phyloP scores from a whole-genome alignment of 2,113 vertebrate genomes.

The Coracopsis vasa region DNA sequence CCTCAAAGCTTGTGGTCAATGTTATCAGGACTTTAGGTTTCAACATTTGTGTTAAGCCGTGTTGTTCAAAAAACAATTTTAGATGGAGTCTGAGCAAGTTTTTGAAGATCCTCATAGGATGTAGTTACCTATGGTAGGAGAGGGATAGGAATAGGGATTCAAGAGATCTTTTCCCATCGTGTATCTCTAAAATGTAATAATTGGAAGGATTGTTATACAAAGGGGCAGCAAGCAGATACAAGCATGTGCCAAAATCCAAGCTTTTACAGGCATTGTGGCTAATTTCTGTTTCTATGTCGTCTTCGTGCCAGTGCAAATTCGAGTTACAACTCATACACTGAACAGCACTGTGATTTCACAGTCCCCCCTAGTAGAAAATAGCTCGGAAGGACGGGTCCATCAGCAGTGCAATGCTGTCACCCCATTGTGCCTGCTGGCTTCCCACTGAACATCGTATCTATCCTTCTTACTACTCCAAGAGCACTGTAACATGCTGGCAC shows the following conservation, averaged over 20 bases:
- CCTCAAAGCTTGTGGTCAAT: neutral
- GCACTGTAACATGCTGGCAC: neutral
- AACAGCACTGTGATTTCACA: neutral
- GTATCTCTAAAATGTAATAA: neutral
- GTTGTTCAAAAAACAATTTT: neutral
- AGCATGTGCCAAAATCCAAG: neutral
- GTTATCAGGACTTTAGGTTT: neutral
- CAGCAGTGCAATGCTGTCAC: neutral
- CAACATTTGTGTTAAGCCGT: neutral
- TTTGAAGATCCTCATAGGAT: neutral
- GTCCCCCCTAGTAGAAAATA: neutral
- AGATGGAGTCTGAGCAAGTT: neutral
- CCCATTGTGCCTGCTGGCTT: neutral
- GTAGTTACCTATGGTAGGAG: neutral
- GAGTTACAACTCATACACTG: rapidly evolving
- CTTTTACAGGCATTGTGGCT: neutral
- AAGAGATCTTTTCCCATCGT: neutral
- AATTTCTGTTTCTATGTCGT: neutral
- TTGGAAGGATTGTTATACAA: neutral
- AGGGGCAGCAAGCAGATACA: neutral
- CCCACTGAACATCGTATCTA: rapidly evolving
- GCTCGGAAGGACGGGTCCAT: neutral
- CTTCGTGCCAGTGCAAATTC: neutral
- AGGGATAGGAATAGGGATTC: neutral
- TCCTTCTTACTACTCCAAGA: neutral